phyloP scores from a whole-genome alignment of 2,888 invertebrate species.

The Danaus chrysippus region DNA sequence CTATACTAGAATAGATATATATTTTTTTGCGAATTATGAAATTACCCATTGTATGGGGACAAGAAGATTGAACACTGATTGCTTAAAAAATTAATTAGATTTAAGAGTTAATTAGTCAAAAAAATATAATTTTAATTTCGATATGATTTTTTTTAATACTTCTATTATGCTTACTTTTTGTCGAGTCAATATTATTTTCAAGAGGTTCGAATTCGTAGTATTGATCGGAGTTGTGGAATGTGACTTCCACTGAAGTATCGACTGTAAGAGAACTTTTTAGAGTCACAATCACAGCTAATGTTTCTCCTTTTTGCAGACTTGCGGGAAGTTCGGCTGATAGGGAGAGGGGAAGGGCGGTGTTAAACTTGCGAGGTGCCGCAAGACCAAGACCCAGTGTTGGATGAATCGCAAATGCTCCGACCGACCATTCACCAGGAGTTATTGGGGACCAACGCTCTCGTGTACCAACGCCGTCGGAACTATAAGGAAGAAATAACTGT shows the following conservation, averaged over 20 bases:
- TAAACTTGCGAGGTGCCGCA: constrained; percentile 54
- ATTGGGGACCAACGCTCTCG: constrained; percentile 63
- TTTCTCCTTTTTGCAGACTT: constrained; percentile 93
- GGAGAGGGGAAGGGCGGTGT: constrained; percentile 83
- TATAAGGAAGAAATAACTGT: constrained; percentile 34
- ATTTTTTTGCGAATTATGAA: too few relatives aligned
- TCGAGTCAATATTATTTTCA: constrained; percentile 85
- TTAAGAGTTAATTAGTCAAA: too few relatives aligned
- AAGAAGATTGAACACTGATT: too few relatives aligned
- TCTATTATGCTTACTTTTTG: constrained; percentile 80
- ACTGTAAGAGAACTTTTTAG: constrained; percentile 93
- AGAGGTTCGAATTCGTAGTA: constrained; percentile 90
- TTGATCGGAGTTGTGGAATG: constrained; percentile 88
- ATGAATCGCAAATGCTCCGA: constrained; percentile 71
- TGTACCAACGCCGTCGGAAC: constrained; percentile 62
- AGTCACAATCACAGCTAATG: constrained; percentile 91
- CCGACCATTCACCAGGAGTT: constrained; percentile 54
- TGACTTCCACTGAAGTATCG: constrained; percentile 88
- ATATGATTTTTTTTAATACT: not conserved
- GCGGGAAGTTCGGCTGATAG: constrained; percentile 93
- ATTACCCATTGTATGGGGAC: too few relatives aligned
- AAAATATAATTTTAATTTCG: not conserved
- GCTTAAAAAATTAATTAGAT: too few relatives aligned
- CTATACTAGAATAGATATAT: too few relatives aligned
- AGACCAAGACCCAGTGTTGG: constrained; percentile 65